These are phyloP conservation scores for Bombyx huttoni DNA, from an alignment of 2,888 invertebrate species.

Conservation along the genomic window DNA sequence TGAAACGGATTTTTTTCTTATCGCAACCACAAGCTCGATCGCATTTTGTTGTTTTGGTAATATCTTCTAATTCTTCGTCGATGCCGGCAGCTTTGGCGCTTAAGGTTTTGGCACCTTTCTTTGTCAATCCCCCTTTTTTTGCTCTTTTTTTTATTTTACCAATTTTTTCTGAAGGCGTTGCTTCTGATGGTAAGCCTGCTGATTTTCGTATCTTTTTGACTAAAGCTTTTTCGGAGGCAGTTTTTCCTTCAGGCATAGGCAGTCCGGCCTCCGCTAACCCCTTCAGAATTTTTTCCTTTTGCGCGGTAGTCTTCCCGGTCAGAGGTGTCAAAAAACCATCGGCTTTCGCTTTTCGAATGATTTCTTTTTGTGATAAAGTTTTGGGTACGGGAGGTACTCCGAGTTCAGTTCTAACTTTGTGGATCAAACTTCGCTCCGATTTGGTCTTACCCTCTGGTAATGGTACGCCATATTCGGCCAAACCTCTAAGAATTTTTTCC, in stretches of 20 bases:
- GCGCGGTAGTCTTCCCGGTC: slow-evolving; percentile 20
- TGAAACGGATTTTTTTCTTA: slow-evolving; percentile 48
- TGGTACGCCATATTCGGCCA: slow-evolving; percentile 15
- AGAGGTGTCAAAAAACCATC: slow-evolving; percentile 29
- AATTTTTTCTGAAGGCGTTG: slow-evolving; percentile 26
- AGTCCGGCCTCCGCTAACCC: slow-evolving; percentile 26
- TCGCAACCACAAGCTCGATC: slow-evolving; percentile 47
- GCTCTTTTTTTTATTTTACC: slow-evolving; percentile 24
- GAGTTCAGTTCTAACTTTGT: slow-evolving; percentile 16
- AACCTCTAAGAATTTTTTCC: slow-evolving; percentile 15
- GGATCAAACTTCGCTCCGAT: slow-evolving; percentile 21
- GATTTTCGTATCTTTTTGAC: slow-evolving; percentile 22
- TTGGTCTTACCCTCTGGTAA: slow-evolving; percentile 22
- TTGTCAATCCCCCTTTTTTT: slow-evolving; percentile 15
- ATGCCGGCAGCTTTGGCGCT: slow-evolving; percentile 18
- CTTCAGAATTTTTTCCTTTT: slow-evolving; percentile 30
- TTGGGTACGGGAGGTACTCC: slow-evolving; percentile 19
- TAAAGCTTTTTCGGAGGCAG: slow-evolving; percentile 28
- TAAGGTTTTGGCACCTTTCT: slow-evolving; percentile 6
- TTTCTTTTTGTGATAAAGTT: slow-evolving; percentile 24
- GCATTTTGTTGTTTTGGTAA: slow-evolving; percentile 40
- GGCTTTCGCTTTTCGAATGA: slow-evolving; percentile 23
- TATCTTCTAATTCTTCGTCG: slow-evolving; percentile 30
- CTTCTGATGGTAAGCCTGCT: slow-evolving; percentile 17
- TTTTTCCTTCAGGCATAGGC: slow-evolving; percentile 30